Percentiles rank a stretch among this genome's conserved stretches.
Conservation (phyloP, 2,888 invertebrate species). For the Caenorhabditis zanzibari region DNA sequence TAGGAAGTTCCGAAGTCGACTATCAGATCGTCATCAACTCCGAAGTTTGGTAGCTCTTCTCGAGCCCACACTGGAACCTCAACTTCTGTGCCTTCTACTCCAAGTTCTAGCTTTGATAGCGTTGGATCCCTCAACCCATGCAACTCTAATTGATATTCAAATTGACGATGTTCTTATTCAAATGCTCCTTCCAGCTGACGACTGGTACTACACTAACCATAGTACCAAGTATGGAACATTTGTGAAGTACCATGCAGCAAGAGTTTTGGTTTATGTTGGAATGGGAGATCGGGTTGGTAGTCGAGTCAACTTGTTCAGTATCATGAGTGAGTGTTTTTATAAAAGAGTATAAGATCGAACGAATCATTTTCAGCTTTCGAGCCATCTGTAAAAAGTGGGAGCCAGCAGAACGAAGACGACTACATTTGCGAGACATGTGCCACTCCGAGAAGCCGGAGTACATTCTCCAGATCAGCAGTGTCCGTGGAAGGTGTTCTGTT, state of each 20-base stretch:
- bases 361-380: conserved; percentile 48
- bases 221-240: conserved; percentile 87
- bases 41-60: conserved; percentile 87
- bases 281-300: conserved; percentile 87
- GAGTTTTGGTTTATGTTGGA: conserved; percentile 87
- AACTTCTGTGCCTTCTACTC: conserved; percentile 87
- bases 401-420: conserved; percentile 80
- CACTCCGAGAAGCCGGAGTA: conserved; percentile 77
- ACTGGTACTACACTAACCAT: conserved; percentile 88
- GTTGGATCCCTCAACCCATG: conserved; percentile 86
- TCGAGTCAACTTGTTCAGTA: conserved; percentile 86
- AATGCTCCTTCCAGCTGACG: conserved; percentile 87
- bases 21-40: conserved; percentile 86
- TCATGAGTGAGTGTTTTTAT: conserved; percentile 33
- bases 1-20: conserved; percentile 86
- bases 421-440: conserved; percentile 82
- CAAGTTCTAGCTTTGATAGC: conserved; percentile 87
- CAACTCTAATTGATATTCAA: conserved; percentile 86
- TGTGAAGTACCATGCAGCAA: conserved; percentile 87
- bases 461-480: conserved; percentile 79
- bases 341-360: background rate
- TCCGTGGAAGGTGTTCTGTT: conserved; percentile 78
- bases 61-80: conserved; percentile 87
- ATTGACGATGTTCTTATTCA: conserved; percentile 87
- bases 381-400: conserved; percentile 61